Conservation (phyloP, 2,888 invertebrate genomes). For the Eucriotettix oculatus region DNA sequence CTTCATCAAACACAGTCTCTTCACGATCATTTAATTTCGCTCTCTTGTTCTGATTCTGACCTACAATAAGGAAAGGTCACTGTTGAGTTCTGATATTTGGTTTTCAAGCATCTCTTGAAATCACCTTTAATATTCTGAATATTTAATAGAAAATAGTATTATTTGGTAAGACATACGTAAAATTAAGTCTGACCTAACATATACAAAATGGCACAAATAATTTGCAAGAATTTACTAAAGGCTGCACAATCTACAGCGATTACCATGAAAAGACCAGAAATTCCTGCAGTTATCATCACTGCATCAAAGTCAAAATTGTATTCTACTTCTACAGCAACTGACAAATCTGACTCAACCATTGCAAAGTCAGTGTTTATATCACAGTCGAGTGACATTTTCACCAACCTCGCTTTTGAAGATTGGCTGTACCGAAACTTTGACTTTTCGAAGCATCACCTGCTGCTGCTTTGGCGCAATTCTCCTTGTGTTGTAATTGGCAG, state of each 20-base stretch:
- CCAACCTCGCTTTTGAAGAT: constrained; percentile 89
- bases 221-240: not conserved
- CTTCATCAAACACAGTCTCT: constrained; percentile 77
- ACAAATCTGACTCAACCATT: constrained; percentile 20
- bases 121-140: not conserved
- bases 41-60: constrained; percentile 42
- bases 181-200: too few relatives aligned
- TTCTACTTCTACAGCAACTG: not conserved
- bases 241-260: not conserved
- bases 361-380: constrained; percentile 84
- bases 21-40: constrained; percentile 72
- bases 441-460: constrained; percentile 63
- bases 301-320: not conserved
- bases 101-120: not conserved
- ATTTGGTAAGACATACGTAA: too few relatives aligned
- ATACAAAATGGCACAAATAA: constrained; percentile 3
- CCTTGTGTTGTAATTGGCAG: constrained; percentile 92
- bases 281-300: not conserved
- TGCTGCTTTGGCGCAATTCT: constrained; percentile 84
- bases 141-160: not conserved
- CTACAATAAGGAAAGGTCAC: not conserved
- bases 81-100: not conserved
- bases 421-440: constrained; percentile 85
- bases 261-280: not conserved
- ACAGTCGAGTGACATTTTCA: constrained; percentile 75